phyloP scores from a whole-genome alignment of 2,113 vertebrate species.

The Prionailurus viverrinus region DNA sequence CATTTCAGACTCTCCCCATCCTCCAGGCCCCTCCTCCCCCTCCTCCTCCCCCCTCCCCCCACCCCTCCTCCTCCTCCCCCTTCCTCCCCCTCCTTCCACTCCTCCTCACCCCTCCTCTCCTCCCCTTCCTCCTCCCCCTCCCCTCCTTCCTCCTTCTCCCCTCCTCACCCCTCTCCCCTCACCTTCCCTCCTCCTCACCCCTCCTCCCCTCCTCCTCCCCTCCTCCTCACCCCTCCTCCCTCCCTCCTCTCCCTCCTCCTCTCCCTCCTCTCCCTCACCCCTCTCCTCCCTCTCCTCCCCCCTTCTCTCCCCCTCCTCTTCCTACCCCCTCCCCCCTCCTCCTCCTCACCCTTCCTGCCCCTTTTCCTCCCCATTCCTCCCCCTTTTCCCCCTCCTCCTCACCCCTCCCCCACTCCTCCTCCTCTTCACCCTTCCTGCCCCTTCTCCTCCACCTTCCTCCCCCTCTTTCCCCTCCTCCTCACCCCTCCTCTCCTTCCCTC shows the following conservation, averaged over 20 bases:
- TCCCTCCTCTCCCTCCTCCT: background rate
- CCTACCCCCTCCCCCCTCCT: no score
- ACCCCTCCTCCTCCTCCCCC: background rate
- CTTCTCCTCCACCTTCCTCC: no score
- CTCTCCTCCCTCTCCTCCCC: background rate
- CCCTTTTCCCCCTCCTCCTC: background rate
- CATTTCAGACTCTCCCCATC: background rate
- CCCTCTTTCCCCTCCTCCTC: background rate
- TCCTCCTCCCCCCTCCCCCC: no score
- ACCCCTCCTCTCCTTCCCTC: no score
- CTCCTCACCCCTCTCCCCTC: background rate
- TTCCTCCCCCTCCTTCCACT: background rate
- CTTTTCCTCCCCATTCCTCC: no score
- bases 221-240: background rate
- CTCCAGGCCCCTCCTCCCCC: no score
- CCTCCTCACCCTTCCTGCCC: no score
- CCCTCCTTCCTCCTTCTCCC: no score
- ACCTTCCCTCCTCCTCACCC: background rate
- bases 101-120: background rate
- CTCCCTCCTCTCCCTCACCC: no score
- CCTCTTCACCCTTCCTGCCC: background rate
- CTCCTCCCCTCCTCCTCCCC: background rate
- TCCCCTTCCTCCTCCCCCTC: rapidly evolving
- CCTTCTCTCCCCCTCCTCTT: no score
- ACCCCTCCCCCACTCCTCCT: no score